phyloP scores from a whole-genome alignment of 2,888 invertebrate genomes.

The Cyclophora albipunctata region DNA sequence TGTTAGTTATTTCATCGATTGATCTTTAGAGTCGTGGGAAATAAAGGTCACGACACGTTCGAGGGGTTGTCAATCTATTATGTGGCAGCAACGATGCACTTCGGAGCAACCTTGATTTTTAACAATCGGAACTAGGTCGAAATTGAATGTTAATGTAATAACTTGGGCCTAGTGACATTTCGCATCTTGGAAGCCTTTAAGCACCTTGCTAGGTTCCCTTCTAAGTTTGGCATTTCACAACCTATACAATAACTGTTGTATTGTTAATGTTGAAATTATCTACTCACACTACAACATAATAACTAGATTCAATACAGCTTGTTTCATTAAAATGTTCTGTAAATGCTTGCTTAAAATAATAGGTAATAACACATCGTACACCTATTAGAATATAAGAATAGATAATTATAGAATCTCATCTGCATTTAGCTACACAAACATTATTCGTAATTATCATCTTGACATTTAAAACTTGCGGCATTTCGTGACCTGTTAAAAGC shows the following conservation, averaged over 20 bases:
- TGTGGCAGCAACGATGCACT: slow-evolving; percentile 11
- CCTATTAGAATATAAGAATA: too few species aligned
- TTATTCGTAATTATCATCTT: slow-evolving; percentile 2
- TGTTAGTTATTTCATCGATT: slow-evolving; percentile 15
- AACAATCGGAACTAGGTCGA: slow-evolving; percentile 51
- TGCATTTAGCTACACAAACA: too few species aligned
- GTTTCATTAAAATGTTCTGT: too few species aligned
- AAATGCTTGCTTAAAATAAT: too few species aligned
- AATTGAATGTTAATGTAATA: slow-evolving; percentile 44
- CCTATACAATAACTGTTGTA: slow-evolving; percentile 23
- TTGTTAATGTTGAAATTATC: slow-evolving; percentile 30
- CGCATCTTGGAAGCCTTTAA: slow-evolving; percentile 37
- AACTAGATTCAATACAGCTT: too few species aligned
- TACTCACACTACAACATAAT: too few species aligned
- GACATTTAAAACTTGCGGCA: slow-evolving; percentile 17
- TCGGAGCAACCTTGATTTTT: slow-evolving; percentile 46
- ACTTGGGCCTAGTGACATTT: slow-evolving; percentile 50
- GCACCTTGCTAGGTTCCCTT: slow-evolving; percentile 40
- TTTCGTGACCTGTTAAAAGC: slow-evolving; percentile 16
- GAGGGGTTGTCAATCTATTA: slow-evolving; percentile 29
- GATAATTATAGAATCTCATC: too few species aligned
- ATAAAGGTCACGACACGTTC: slow-evolving; percentile 26
- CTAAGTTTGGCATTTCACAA: slow-evolving; percentile 47
- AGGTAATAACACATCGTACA: too few species aligned
- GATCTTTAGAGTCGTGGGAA: slow-evolving; percentile 26